Percentiles rank a stretch among this genome's conserved stretches.
These are phyloP conservation scores for Acrossocheilus wenchowensis DNA, from an alignment of 2,797 vertebrate species.

Conservation along the genomic window DNA sequence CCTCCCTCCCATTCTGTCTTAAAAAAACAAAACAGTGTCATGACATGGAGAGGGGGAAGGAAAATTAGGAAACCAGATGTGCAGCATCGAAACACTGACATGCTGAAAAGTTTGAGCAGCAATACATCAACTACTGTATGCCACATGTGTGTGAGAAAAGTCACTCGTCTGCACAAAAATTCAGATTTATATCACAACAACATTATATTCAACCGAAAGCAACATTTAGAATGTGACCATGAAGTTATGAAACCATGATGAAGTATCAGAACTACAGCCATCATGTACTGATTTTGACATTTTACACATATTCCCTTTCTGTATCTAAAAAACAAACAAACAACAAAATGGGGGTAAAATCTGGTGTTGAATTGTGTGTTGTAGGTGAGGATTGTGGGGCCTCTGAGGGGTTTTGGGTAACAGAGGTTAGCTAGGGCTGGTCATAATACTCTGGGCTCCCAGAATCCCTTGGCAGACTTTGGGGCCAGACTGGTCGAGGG, in stretches of 20 bases:
- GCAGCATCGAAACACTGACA: constrained; percentile 83
- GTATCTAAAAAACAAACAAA: neutral
- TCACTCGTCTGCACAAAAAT: neutral
- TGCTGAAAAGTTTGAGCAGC: constrained; percentile 76
- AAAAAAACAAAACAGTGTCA: constrained; percentile 84
- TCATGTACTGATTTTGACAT: neutral
- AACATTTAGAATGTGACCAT: neutral
- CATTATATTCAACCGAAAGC: neutral
- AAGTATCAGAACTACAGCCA: neutral
- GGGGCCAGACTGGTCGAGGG: constrained; percentile 79
- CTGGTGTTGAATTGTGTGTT: constrained; percentile 36
- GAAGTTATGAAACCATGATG: neutral
- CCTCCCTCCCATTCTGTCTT: constrained; percentile 61
- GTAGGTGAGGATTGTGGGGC: constrained; percentile 59
- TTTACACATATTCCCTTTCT: neutral
- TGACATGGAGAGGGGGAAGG: constrained; percentile 71
- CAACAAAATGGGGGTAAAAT: neutral
- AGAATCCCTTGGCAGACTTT: constrained; percentile 82
- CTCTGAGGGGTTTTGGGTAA: constrained; percentile 37
- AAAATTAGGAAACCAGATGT: constrained; percentile 88
- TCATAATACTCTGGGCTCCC: constrained; percentile 81
- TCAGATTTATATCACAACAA: constrained; percentile 1
- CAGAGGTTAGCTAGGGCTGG: constrained; percentile 53
- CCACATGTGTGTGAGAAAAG: constrained; percentile 66
- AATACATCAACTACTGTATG: constrained; percentile 74